These are phyloP conservation scores for Brachionus calyciflorus DNA, from an alignment of 1,140 invertebrate species.

Conservation along the genomic window DNA sequence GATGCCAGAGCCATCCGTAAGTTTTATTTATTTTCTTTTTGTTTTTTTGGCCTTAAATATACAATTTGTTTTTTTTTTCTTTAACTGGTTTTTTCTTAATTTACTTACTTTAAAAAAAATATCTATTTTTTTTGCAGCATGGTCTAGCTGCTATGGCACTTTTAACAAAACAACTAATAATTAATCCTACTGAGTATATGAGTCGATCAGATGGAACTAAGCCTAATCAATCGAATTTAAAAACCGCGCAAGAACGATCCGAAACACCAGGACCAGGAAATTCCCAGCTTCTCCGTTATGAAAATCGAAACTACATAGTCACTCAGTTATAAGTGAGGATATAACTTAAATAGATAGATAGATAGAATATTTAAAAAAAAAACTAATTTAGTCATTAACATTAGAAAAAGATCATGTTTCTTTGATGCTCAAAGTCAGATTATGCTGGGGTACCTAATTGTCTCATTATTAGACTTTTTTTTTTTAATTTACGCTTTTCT, in stretches of 20 bases:
- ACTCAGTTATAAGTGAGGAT: slow-evolving; percentile 32
- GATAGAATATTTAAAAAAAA: neutral
- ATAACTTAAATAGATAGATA: neutral
- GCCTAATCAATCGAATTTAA: neutral
- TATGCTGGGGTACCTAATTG: too few relatives aligned
- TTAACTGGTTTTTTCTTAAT: neutral
- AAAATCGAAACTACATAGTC: slow-evolving; percentile 14
- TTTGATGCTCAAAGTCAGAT: too few relatives aligned
- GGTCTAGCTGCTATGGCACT: slow-evolving; percentile 47
- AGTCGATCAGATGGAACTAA: slow-evolving; percentile 21
- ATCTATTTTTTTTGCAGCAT: slow-evolving; percentile 39
- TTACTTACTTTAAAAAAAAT: slow-evolving; percentile 3
- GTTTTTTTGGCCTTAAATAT: too few relatives aligned
- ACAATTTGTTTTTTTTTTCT: neutral
- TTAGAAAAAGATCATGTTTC: too few relatives aligned
- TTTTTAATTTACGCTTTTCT: too few relatives aligned
- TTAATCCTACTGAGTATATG: slow-evolving; percentile 45
- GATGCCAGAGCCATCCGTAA: slow-evolving; percentile 39
- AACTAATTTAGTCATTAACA: neutral
- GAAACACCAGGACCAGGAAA: neutral
- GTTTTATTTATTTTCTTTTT: neutral
- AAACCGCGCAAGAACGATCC: neutral
- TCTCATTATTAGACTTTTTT: too few relatives aligned
- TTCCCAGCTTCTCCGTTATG: neutral
- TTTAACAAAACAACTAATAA: slow-evolving; percentile 42